Base-by-base conservation (phyloP, 2,888 invertebrate genomes). In the Eubasilissa splendida region DNA sequence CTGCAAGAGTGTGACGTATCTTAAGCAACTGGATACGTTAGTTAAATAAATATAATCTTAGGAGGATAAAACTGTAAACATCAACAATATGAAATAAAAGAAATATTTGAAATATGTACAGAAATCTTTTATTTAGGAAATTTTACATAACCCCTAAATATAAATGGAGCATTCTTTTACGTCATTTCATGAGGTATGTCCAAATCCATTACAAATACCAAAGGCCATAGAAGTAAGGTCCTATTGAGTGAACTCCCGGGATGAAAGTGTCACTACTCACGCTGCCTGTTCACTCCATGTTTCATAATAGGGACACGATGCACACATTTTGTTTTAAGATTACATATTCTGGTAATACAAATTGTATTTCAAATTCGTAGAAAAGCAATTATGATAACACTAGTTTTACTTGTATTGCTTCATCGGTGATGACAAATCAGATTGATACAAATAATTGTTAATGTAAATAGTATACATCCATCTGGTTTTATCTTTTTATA, bases 71-170 rank as follows among this genome's bases (percentile, higher is more conserved):
- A 58, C 2, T 58, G 58, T 58, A 58, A 58, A 7, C 42, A 42
- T 42, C 42, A 42, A 42, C 42, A 42, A 42, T 42, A 42, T 42
- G 87, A 88, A 89, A 89, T 89, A 88, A 89, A 89, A 89, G 88
- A 87, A 89, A 88, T 85, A 87, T 73, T 88, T 88, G 87, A 89
- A 90, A 89, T 90, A 90, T 90, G 90, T 90, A 90, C 90, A 90
- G 89, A 89, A 86, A 89, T 87, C 88, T 90, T 89, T 89, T 88
- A 89, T 89, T 88, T 86, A 88, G 88, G 89, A 89, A 89, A 88
- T 88, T 42, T 86, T 87, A 87, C 89, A 87, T 87, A 87, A 88
- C 87, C 83, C 87, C 86, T 87, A 86, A 87, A 87, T 87, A 87
- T 86, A 86, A 87, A 86, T 88, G 87, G 88, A 87, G 86, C 86